Evolutionary conservation across 2,113 vertebrate species (phyloP).

Genomic region (Panurus biarmicus): DNA sequence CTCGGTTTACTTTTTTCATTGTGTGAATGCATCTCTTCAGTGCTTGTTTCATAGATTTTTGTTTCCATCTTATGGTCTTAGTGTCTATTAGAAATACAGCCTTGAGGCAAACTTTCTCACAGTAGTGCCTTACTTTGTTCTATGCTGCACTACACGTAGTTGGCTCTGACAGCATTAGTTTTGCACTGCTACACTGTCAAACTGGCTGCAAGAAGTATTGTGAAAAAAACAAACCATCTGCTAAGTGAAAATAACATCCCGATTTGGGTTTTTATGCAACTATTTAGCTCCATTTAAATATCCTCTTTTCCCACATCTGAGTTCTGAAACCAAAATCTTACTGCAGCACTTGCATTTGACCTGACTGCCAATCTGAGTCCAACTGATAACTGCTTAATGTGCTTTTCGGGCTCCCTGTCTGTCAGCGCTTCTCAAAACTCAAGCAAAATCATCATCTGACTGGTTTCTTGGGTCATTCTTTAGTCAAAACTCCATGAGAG

Average conservation of each 20-base stretch:
- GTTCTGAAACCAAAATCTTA: not conserved
- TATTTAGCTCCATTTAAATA: not conserved
- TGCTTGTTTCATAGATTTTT: slow-evolving; percentile 13
- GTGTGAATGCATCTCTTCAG: not conserved
- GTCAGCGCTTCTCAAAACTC: not conserved
- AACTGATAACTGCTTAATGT: not conserved
- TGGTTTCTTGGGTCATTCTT: not conserved
- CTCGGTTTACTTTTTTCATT: not conserved
- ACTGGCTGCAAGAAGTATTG: not conserved
- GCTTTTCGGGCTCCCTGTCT: not conserved
- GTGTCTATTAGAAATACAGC: slow-evolving; percentile 22
- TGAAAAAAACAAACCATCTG: not conserved
- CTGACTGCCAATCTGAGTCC: not conserved
- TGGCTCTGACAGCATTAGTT: slow-evolving; percentile 47
- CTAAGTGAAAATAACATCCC: not conserved
- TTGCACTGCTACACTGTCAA: slow-evolving; percentile 41
- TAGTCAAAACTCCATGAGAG: not conserved
- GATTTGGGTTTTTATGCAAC: not conserved
- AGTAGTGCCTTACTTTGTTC: slow-evolving; percentile 33
- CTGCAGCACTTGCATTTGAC: not conserved
- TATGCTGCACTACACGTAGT: not conserved
- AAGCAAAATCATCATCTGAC: not conserved
- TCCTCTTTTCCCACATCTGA: not conserved
- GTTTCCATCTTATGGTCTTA: slow-evolving; percentile 32
- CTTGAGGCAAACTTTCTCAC: slow-evolving; percentile 47